phyloP scores from a whole-genome alignment of 2,113 vertebrate genomes.

The Larimichthys polyactis region DNA sequence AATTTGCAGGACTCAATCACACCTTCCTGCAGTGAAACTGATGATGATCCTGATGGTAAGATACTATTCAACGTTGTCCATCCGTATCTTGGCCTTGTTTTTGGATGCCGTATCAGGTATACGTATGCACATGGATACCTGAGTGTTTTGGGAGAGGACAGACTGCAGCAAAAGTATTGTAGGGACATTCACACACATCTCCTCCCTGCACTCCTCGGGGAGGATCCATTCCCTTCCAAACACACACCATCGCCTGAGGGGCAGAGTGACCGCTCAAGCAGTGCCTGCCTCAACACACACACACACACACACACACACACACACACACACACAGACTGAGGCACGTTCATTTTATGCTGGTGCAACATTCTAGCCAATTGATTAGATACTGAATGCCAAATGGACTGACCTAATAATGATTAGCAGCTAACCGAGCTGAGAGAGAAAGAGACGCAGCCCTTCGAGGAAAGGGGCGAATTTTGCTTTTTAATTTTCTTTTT shows the following conservation, averaged over 20 bases:
- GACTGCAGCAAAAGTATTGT: constrained; percentile 75
- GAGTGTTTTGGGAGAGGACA: constrained; percentile 62
- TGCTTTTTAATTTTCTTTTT: constrained; percentile 3
- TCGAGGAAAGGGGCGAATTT: constrained; percentile 50
- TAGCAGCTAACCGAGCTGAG: constrained; percentile 47
- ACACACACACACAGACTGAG: constrained; percentile 35
- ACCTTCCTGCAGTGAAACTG: not conserved
- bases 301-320: constrained; percentile 43
- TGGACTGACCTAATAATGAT: constrained; percentile 70
- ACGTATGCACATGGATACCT: not conserved
- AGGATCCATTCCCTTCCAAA: constrained; percentile 83
- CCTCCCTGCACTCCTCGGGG: constrained; percentile 78
- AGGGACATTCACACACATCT: constrained; percentile 69
- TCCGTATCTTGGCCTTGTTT: constrained; percentile 13
- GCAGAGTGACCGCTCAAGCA: constrained; percentile 84
- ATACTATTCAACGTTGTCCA: not conserved
- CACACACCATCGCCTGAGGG: constrained; percentile 81
- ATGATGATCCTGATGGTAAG: not conserved
- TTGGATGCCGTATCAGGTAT: not conserved
- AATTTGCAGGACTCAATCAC: not conserved
- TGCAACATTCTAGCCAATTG: constrained; percentile 70
- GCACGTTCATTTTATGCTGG: constrained; percentile 40
- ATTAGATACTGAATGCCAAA: constrained; percentile 75
- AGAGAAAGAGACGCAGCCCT: constrained; percentile 30
- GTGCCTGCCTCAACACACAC: constrained; percentile 61